Evolutionary conservation across 1,140 invertebrate species (phyloP), one percentile per base, ranked within the genome.

Genomic region (Aphelenchoides besseyi): DNA sequence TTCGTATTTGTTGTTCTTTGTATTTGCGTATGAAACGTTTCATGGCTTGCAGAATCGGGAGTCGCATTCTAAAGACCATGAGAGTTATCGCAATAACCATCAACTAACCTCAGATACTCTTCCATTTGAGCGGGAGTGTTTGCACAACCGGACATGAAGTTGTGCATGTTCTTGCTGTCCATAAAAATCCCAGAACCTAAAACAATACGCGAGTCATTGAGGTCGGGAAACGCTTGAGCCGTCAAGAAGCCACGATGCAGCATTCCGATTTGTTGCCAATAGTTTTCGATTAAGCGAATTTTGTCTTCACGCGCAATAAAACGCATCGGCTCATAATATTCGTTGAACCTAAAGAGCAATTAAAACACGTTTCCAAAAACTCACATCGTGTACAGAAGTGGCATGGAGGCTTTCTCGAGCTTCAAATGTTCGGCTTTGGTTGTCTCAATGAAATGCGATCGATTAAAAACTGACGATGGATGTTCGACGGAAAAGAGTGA

Each of bases 231-330:
- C 55, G 55, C 55, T 33, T 59, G 55, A 33, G 23, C 55, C 12
- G 55, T 59, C 18, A 59, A 33, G 18, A 8, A 59, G 18, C 55
- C 55, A 33, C 55, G 55, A 59, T 59, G 55, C 5, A 59, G 55
- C 55, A 59, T 59, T 59, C 55, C 55, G 18, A 59, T 59, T 33
- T 59, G 55, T 33, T 59, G 55, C 55, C 55, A 59, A 23, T 59
- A 59, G 55, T 59, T 59, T 33, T 59, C 55, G 18, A 59, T 59
- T 33, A 59, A 33, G 55, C 55, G 55, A 23, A 59, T 59, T 23
- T 59, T 59, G 5, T 59, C 55, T 33, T 59, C 55, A 8, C 55
- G 5, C 5, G 55, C 55, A 59, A 59, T 59, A 23, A 8, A 59
- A 12, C 55, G 55, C 55, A 59, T 59, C 5, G 55, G 55, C 5